Base-by-base conservation (phyloP, 2,113 vertebrate species). In the Trematomus loennbergii region DNA sequence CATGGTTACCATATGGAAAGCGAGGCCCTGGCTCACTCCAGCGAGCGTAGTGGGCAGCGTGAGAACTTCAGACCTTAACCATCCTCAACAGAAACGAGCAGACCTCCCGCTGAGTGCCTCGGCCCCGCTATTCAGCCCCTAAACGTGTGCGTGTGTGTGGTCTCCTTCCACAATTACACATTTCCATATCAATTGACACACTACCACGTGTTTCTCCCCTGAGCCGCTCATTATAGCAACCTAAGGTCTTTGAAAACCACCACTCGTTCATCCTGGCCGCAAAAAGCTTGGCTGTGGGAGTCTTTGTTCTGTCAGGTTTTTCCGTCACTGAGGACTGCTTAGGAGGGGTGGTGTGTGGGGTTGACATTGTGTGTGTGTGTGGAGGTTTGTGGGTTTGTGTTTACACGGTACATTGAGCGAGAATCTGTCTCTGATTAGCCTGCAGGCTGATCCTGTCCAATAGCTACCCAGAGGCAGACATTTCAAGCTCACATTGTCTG, bases 1-100 rank as follows among this genome's bases (percentile, higher is more conserved):
- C 94, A 94, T 95, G 92, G 93, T 78, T 85, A 95, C 94, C 89
- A 69, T 86, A 87, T 86, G 76, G 85, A 82, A 90, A 92, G 84
- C 81, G 5, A 85, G 82, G 79, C 80, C 83, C 52, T 46, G 72
- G 79, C 78, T 91, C 87, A 59, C 74, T 91, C 72, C 55, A 29
- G 49, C 36, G 67, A 75, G 63, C 68, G 67, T 86, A 88, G 79
- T 75, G 89, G 86, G 83, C 92, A 92, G 88, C 67, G 86, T 88
- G 91, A 93, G 92, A 94, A 93, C 88, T 93, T 92, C 85, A 92
- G 91, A 91, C 88, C 80, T 88, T 84, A 91, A 82, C 78, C 70
- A 65, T 55, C 89, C 72, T 81, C 68, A 75, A 91, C 84, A 88
- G 82, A 89, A 90, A 93, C 13, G 71, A 91, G 83, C 84, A 75